Conservation (phyloP, 2,888 invertebrate genomes). For the Xylophagus ater region DNA sequence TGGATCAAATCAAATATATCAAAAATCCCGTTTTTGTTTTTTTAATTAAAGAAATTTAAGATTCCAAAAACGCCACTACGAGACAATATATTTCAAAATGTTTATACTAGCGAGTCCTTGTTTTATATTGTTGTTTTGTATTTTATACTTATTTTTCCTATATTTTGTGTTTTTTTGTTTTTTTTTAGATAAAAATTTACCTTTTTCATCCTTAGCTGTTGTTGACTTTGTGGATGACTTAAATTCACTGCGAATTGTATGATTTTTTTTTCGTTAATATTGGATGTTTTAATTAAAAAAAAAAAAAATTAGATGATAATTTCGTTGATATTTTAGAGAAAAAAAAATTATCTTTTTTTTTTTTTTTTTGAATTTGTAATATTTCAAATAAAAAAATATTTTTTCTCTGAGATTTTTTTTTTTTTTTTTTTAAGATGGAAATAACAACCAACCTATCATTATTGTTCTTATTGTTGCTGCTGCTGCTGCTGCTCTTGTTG, state of each 20-base stretch:
- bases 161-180: slow-evolving; percentile 5
- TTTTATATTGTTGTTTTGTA: too few species aligned
- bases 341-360: slow-evolving; percentile 11
- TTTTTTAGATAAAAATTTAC: slow-evolving; percentile 26
- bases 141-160: too few species aligned
- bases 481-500: slow-evolving; percentile 45
- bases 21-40: too few species aligned
- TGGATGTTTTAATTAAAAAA: slow-evolving; percentile 3
- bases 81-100: too few species aligned
- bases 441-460: slow-evolving; percentile 44
- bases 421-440: neutral
- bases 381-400: slow-evolving; percentile 14
- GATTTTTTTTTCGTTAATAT: slow-evolving; percentile 19
- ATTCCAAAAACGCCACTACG: slow-evolving; percentile 4
- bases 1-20: too few species aligned
- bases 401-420: slow-evolving; percentile 6
- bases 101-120: too few species aligned
- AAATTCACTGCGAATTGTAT: slow-evolving; percentile 25
- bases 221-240: slow-evolving; percentile 18
- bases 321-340: neutral
- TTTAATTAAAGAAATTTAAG: too few species aligned
- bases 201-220: slow-evolving; percentile 36
- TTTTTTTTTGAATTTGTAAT: slow-evolving; percentile 2
- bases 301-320: slow-evolving; percentile 9
- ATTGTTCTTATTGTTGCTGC: too few species aligned